phyloP scores from a whole-genome alignment of 2,888 invertebrate species.

The Catocala sponsa region DNA sequence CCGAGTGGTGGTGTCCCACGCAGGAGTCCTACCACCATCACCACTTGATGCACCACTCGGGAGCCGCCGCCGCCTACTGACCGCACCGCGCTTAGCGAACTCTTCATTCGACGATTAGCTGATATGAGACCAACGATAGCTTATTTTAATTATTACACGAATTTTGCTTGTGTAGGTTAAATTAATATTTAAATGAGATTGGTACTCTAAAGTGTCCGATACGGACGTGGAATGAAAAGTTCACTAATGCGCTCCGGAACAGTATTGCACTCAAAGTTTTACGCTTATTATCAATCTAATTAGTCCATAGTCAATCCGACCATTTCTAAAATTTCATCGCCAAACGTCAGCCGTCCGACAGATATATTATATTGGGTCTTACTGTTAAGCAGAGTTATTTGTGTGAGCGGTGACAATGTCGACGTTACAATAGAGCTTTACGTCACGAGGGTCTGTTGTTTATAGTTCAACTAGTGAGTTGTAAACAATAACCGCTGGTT shows the following conservation, averaged over 20 bases:
- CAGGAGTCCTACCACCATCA: constrained; percentile 87
- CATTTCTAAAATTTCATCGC: constrained; percentile 65
- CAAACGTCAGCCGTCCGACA: constrained; percentile 73
- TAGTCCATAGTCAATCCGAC: constrained; percentile 70
- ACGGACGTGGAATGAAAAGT: constrained; percentile 82
- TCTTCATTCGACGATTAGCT: constrained; percentile 78
- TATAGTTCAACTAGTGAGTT: constrained; percentile 63
- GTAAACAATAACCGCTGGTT: constrained; percentile 70
- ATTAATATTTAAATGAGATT: constrained; percentile 25
- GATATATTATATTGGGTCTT: constrained; percentile 62
- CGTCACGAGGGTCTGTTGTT: constrained; percentile 54
- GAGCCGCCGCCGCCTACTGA: constrained; percentile 93
- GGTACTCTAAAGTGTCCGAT: constrained; percentile 24
- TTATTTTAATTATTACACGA: constrained; percentile 22
- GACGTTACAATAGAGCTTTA: constrained; percentile 53
- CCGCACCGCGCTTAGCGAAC: constrained; percentile 87
- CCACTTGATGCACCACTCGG: constrained; percentile 90
- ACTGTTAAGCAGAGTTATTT: constrained; percentile 64
- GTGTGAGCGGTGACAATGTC: constrained; percentile 55
- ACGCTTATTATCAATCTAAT: constrained; percentile 77
- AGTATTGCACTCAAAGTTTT: constrained; percentile 67
- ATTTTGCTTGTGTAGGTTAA: constrained; percentile 26
- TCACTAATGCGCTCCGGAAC: constrained; percentile 76
- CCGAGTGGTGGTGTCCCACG: constrained; percentile 85
- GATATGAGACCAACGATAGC: constrained; percentile 32